Evolutionary conservation across 2,113 vertebrate genomes (phyloP).

Genomic region (Microtus oregoni): DNA sequence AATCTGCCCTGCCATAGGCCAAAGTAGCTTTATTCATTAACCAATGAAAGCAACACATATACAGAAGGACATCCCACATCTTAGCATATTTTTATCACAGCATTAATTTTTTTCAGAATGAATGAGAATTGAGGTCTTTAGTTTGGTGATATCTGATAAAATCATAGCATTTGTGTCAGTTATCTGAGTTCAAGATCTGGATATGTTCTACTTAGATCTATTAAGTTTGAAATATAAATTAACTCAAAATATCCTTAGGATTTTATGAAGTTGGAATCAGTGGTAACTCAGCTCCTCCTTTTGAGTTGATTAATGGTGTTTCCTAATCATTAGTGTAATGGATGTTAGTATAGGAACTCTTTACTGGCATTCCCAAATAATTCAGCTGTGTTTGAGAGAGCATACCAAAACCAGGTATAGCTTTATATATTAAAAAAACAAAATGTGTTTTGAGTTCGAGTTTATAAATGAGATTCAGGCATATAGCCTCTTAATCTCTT

Average conservation of each 20-base stretch:
- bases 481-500: not conserved
- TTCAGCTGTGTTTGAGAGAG: not conserved
- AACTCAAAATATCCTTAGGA: not conserved
- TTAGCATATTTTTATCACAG: conserved; percentile 28
- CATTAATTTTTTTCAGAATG: not conserved
- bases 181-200: not conserved
- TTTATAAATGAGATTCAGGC: conserved; percentile 49
- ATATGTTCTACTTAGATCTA: conserved; percentile 45
- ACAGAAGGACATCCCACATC: too few relatives aligned
- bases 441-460: conserved; percentile 8
- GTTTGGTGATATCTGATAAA: conserved; percentile 21
- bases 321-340: not conserved
- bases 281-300: conserved; percentile 33
- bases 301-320: not conserved
- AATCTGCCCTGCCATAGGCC: too few relatives aligned
- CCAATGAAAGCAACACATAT: too few relatives aligned
- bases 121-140: conserved; percentile 22
- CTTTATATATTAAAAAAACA: not conserved
- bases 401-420: not conserved
- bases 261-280: not conserved
- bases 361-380: not conserved
- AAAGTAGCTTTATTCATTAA: too few relatives aligned
- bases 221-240: conserved; percentile 28
- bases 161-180: conserved; percentile 24
- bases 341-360: not conserved